Evolutionary conservation across 2,113 vertebrate species (phyloP).

Genomic region (Callipepla squamata): DNA sequence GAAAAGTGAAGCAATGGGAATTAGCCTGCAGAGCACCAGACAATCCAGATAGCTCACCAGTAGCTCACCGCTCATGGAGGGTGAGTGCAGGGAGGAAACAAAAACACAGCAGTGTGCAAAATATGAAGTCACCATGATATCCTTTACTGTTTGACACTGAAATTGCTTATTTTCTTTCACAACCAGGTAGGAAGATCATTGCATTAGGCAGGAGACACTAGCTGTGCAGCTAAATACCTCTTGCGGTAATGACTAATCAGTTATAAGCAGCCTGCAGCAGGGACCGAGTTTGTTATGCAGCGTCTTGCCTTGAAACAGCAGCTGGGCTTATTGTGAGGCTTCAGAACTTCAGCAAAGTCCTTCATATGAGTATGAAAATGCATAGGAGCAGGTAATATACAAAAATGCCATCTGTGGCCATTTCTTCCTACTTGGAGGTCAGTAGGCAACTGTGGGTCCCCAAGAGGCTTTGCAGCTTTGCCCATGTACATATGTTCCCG

Average conservation of each 20-base stretch:
- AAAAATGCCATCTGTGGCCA: background rate
- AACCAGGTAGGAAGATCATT: background rate
- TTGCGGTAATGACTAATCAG: background rate
- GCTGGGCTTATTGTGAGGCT: background rate
- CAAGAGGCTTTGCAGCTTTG: background rate
- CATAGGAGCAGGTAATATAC: background rate
- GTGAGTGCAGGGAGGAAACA: background rate
- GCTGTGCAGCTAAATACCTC: background rate
- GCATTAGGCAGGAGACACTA: background rate
- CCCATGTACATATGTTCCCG: accelerated
- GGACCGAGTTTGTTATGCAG: background rate
- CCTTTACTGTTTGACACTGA: background rate
- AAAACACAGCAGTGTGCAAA: background rate
- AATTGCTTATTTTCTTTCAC: background rate
- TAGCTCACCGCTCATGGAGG: background rate
- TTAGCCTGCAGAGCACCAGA: constrained; percentile 30
- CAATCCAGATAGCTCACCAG: background rate
- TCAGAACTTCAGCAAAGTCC: background rate
- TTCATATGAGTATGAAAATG: background rate
- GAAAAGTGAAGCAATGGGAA: constrained; percentile 36
- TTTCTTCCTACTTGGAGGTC: background rate
- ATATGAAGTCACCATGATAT: background rate
- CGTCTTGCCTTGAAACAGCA: background rate
- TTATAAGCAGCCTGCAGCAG: background rate
- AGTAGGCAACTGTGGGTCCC: accelerated